A percentile compares a stretch with the other conserved stretches of the same genome.
Conservation (phyloP, 2,113 vertebrate species). For the Megaceryle maxima region DNA sequence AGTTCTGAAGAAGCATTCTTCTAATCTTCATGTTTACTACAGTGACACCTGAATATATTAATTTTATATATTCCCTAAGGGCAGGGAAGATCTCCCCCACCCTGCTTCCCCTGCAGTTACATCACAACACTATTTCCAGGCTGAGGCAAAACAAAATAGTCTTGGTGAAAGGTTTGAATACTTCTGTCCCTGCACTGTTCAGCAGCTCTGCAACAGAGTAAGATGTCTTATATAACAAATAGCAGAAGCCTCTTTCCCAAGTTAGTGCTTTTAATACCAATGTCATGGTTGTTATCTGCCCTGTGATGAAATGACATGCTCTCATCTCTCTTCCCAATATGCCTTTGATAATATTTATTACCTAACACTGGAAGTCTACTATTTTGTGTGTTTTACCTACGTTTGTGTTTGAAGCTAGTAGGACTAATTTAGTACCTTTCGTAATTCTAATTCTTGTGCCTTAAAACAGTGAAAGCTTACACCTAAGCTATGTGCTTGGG, state of each 20-base stretch:
- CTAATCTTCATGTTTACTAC: not conserved
- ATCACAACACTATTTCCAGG: not conserved
- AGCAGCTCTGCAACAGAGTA: not conserved
- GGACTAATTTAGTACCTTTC: not conserved
- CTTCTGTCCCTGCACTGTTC: not conserved
- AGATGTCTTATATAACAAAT: not conserved
- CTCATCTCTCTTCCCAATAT: not conserved
- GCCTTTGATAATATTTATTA: not conserved
- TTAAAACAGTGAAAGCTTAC: conserved; percentile 3
- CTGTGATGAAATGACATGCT: not conserved
- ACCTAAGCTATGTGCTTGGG: not conserved
- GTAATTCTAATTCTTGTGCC: not conserved
- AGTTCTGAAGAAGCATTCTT: not conserved
- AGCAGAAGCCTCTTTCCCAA: not conserved
- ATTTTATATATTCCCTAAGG: not conserved
- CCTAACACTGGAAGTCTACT: not conserved
- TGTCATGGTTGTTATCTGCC: not conserved
- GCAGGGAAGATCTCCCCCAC: not conserved
- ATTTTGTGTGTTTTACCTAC: not conserved
- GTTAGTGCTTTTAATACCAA: not conserved
- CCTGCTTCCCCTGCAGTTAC: not conserved
- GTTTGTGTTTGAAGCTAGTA: not conserved
- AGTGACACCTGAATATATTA: not conserved
- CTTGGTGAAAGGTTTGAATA: not conserved
- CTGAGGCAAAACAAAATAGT: not conserved